These are phyloP conservation scores for Diplodus puntazzo DNA, from an alignment of 2,797 vertebrate species.

Conservation along the genomic window DNA sequence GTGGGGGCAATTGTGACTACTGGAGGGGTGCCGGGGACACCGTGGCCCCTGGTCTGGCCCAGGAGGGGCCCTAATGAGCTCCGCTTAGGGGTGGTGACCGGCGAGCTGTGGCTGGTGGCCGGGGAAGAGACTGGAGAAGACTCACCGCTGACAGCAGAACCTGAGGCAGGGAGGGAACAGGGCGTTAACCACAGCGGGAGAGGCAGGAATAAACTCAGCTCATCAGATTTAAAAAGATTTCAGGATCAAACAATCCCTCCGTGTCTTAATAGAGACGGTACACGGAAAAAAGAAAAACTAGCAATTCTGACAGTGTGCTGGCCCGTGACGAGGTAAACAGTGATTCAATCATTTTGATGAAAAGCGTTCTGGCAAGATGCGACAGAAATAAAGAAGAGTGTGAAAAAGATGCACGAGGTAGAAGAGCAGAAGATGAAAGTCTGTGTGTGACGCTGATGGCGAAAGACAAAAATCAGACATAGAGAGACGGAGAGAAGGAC, in stretches of 20 bases:
- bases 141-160: slow-evolving; percentile 94
- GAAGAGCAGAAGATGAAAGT: slow-evolving; percentile 28
- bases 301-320: slow-evolving; percentile 25
- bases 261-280: slow-evolving; percentile 32
- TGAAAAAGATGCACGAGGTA: slow-evolving; percentile 34
- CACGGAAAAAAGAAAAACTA: slow-evolving; percentile 1
- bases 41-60: slow-evolving; percentile 90
- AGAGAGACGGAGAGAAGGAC: slow-evolving; percentile 39
- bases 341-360: slow-evolving; percentile 51
- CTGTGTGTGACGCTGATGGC: slow-evolving; percentile 10
- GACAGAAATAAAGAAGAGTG: slow-evolving; percentile 43
- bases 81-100: slow-evolving; percentile 93
- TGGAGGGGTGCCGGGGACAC: slow-evolving; percentile 91
- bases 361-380: slow-evolving; percentile 30
- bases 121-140: slow-evolving; percentile 96
- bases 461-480: slow-evolving; percentile 17
- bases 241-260: slow-evolving; percentile 40
- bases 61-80: slow-evolving; percentile 93
- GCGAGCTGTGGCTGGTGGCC: slow-evolving; percentile 96
- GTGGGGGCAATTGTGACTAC: slow-evolving; percentile 97
- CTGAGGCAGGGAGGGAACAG: slow-evolving; percentile 71
- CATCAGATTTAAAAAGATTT: slow-evolving; percentile 45
- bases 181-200: slow-evolving; percentile 13
- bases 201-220: slow-evolving; percentile 28
- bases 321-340: slow-evolving; percentile 45